Base-by-base conservation (phyloP, 92 coral and sea anemone species). In the Zoanthus gigantus region DNA sequence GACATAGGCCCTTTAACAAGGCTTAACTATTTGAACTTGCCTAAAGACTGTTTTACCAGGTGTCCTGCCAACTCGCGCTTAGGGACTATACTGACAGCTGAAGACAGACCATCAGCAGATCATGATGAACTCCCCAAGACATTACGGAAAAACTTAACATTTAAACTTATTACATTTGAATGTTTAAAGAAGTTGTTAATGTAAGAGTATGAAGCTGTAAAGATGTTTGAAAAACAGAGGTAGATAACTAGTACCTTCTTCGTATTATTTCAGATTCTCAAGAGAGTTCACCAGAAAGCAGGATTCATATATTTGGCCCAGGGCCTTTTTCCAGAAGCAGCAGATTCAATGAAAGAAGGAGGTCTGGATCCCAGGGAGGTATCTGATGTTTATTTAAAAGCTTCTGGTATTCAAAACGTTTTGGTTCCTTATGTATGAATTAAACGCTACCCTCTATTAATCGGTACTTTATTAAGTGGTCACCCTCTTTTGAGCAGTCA, bases 291-390 rank as follows among this genome's bases (percentile, higher is more conserved):
- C 52, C 96, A 95, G 86, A 93, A 96, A 82, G 99, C 99, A 18
- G 99, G 99, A 30, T 96, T 96, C 68, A 88, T 93, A 29, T 96
- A 96, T 86, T 78, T 96, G 82, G 85, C 97, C 7, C 95, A 92
- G 58, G 96, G 99, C 52, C 88, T 87, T 79, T 96, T 95, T 72
- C 84, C 84, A 61, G 93, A 96, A 67, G 99, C 99, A 7, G 92
- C 88, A 18, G 94, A 93, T 61, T 86, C 90, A 56, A 93, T 96
- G 99, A 90, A 77, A 37, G 98, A 93, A 63, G 99, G 99, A 81
- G 92, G 93, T 42, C 85, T 96, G 89, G 99, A 96, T 83, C 96
- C 98, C 16, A 92, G 99, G 78, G 99, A 96, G 98, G 99, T 96
- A 67, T 76, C 72, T 17, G 74, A 23, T 69, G 32, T n/a, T 69